Evolutionary conservation across 2,113 vertebrate species (phyloP).

Genomic region (Zootoca vivipara): DNA sequence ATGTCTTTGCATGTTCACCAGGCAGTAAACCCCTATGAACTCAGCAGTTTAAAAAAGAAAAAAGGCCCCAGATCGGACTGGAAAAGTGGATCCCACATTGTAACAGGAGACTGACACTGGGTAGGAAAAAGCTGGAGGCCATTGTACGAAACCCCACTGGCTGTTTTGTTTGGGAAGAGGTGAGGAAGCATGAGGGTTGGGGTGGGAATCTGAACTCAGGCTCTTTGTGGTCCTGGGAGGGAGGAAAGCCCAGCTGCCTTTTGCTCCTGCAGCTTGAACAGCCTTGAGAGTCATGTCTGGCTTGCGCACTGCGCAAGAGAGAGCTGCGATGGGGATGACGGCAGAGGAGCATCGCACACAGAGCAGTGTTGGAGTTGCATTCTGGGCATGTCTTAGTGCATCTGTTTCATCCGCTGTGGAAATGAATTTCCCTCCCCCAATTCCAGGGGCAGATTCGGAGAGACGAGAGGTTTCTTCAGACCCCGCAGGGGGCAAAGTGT

Average conservation of each 20-base stretch:
- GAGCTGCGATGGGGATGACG: neutral
- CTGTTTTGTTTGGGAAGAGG: neutral
- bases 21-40: neutral
- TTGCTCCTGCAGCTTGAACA: neutral
- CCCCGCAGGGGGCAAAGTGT: conserved; percentile 46
- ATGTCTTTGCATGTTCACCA: neutral
- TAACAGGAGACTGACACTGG: neutral
- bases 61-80: neutral
- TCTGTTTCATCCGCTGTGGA: conserved; percentile 44
- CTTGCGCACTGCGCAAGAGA: rapidly evolving
- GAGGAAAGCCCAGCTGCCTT: neutral
- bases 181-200: neutral
- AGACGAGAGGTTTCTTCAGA: conserved; percentile 60
- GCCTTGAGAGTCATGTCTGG: neutral
- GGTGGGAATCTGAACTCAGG: neutral
- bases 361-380: conserved; percentile 23
- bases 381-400: neutral
- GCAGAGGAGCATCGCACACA: rapidly evolving
- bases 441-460: conserved; percentile 19
- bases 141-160: neutral
- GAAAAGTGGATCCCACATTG: neutral
- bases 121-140: too few relatives aligned
- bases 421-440: conserved; percentile 31
- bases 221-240: neutral
- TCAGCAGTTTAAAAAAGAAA: neutral